phyloP scores from a whole-genome alignment of 2,888 invertebrate species.

The Tiliacea aurago region DNA sequence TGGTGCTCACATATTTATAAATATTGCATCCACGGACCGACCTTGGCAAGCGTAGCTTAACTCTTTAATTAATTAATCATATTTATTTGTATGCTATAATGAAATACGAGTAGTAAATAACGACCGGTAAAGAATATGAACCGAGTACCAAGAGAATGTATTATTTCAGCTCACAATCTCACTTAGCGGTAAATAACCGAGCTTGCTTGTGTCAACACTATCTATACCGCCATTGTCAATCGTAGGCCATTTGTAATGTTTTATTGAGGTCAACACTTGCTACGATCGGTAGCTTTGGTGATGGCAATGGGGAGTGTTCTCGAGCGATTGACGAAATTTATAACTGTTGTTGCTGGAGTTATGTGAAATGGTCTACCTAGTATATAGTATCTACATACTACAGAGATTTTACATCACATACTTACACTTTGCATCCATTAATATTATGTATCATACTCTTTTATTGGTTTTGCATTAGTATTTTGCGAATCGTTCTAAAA shows the following conservation, averaged over 20 bases:
- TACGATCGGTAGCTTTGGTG: conserved; percentile 25
- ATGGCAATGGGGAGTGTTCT: conserved; percentile 39
- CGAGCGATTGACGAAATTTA: conserved; percentile 45
- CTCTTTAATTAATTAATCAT: too few relatives aligned
- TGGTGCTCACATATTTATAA: too few relatives aligned
- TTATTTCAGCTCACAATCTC: conserved; percentile 4
- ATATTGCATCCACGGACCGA: too few relatives aligned
- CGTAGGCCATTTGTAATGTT: conserved; percentile 45
- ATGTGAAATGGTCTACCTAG: not conserved
- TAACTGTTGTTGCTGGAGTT: conserved; percentile 3
- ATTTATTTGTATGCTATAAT: not conserved
- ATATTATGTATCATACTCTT: too few relatives aligned
- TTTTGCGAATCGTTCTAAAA: too few relatives aligned
- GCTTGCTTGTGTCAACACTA: conserved; percentile 16
- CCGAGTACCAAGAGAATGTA: not conserved
- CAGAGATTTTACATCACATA: too few relatives aligned
- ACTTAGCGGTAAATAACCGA: conserved; percentile 37
- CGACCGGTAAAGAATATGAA: not conserved
- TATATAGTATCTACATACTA: too few relatives aligned
- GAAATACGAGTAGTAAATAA: not conserved
- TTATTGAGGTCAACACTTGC: conserved; percentile 52
- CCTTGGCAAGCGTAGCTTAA: too few relatives aligned
- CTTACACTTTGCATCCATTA: too few relatives aligned
- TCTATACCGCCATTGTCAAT: conserved; percentile 31
- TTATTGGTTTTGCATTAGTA: too few relatives aligned